Evolutionary conservation across 2,888 invertebrate species (phyloP).

Genomic region (Achlya flavicornis): DNA sequence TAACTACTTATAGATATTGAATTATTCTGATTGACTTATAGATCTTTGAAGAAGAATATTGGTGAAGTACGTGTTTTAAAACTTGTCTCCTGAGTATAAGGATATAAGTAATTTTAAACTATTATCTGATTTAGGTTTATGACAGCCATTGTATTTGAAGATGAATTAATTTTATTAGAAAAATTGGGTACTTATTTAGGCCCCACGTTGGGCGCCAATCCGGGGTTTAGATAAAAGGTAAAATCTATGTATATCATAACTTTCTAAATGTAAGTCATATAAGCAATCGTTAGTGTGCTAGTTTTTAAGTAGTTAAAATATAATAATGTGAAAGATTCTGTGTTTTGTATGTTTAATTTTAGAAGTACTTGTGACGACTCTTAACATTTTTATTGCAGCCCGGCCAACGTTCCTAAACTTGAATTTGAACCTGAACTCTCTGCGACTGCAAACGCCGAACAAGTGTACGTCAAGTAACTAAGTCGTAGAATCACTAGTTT

Average conservation of each 20-base stretch:
- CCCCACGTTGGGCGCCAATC: not conserved
- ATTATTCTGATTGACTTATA: not conserved
- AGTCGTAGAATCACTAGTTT: conserved; percentile 74
- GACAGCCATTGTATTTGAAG: too few species aligned
- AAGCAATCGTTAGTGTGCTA: conserved; percentile 15
- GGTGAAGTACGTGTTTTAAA: not conserved
- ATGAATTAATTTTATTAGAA: not conserved
- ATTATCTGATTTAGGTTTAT: too few species aligned
- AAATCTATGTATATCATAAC: not conserved
- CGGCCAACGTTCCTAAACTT: conserved; percentile 99
- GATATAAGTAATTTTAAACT: not conserved
- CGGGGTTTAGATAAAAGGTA: not conserved
- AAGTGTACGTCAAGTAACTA: conserved; percentile 90
- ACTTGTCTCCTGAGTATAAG: not conserved
- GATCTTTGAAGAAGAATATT: not conserved
- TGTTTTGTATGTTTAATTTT: conserved; percentile 13
- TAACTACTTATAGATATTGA: not conserved
- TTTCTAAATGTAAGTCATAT: not conserved
- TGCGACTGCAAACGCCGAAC: conserved; percentile 93
- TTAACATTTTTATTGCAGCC: conserved; percentile 89
- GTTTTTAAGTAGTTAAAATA: conserved; percentile 15
- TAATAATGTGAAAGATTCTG: not conserved
- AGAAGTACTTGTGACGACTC: conserved; percentile 49
- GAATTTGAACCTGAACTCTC: conserved; percentile 96
- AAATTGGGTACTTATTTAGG: not conserved